Conservation (phyloP, 2,888 invertebrate genomes). For the Biston betularia region DNA sequence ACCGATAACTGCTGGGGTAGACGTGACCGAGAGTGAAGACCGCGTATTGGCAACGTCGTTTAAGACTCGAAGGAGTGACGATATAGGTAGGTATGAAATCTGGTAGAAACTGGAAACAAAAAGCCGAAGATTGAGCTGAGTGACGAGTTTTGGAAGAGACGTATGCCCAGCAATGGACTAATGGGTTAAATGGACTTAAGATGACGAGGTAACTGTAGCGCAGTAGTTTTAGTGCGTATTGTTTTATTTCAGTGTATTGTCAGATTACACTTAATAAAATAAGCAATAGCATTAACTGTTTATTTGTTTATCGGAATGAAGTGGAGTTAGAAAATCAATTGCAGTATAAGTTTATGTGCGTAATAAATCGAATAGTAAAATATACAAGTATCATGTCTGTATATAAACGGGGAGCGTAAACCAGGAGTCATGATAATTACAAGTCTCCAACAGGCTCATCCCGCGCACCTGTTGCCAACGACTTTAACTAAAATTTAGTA, state of each 20-base stretch:
- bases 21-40: no score
- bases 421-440: slow-evolving; percentile 76
- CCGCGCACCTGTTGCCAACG: slow-evolving; percentile 81
- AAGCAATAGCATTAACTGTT: slow-evolving; percentile 35
- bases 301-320: slow-evolving; percentile 37
- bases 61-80: no score
- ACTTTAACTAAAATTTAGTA: slow-evolving; percentile 83
- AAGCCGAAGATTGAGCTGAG: no score
- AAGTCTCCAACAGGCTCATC: slow-evolving; percentile 74
- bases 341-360: slow-evolving; percentile 33
- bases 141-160: no score
- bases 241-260: slow-evolving; percentile 29
- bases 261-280: slow-evolving; percentile 41
- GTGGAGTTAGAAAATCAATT: slow-evolving; percentile 31
- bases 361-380: slow-evolving; percentile 35
- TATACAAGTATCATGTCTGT: slow-evolving; percentile 28
- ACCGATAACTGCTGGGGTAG: no score
- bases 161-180: no score
- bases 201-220: no score
- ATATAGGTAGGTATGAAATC: no score
- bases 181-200: no score
- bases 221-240: no score
- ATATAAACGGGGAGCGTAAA: slow-evolving; percentile 51
- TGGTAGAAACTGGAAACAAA: no score
- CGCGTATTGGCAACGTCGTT: no score